A percentile compares a stretch with the other conserved stretches of the same genome.
phyloP scores from a whole-genome alignment of 1,140 invertebrate genomes.

The Asobara japonica region DNA sequence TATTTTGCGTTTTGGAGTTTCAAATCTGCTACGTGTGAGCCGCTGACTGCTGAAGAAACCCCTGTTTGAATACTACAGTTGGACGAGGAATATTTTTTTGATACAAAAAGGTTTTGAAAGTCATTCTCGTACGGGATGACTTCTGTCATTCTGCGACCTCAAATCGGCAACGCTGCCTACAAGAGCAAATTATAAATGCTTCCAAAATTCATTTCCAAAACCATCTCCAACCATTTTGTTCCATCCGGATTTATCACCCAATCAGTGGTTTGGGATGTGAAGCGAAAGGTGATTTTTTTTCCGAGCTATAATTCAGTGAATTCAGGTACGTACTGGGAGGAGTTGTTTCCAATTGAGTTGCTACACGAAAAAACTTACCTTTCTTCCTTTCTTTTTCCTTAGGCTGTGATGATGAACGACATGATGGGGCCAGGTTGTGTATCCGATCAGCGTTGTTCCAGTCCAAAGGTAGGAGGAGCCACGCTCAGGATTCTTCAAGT shows the following conservation, averaged over 20 bases:
- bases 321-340: background rate
- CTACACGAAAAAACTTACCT: background rate
- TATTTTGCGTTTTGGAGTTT: too few relatives aligned
- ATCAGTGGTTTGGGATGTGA: background rate
- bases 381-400: too few relatives aligned
- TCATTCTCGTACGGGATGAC: too few relatives aligned
- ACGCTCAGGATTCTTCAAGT: conserved; percentile 44
- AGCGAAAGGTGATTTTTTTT: background rate
- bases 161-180: too few relatives aligned
- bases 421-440: background rate
- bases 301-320: background rate
- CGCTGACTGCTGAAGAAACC: too few relatives aligned
- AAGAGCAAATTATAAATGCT: background rate
- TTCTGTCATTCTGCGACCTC: too few relatives aligned
- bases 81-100: too few relatives aligned
- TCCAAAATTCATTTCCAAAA: background rate
- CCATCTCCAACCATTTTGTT: background rate
- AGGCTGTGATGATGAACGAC: conserved; percentile 20
- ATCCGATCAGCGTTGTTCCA: conserved; percentile 8
- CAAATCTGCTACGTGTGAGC: too few relatives aligned
- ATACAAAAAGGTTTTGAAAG: too few relatives aligned
- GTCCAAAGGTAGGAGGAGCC: conserved; percentile 48
- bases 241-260: background rate
- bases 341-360: conserved; percentile 3
- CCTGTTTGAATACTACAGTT: too few relatives aligned